Evolutionary conservation across 30 jellyfish, hydroid and myxozoan genomes (phyloP), one percentile per base, ranked within the genome.

Genomic region (Pseudorhiza aurosa): DNA sequence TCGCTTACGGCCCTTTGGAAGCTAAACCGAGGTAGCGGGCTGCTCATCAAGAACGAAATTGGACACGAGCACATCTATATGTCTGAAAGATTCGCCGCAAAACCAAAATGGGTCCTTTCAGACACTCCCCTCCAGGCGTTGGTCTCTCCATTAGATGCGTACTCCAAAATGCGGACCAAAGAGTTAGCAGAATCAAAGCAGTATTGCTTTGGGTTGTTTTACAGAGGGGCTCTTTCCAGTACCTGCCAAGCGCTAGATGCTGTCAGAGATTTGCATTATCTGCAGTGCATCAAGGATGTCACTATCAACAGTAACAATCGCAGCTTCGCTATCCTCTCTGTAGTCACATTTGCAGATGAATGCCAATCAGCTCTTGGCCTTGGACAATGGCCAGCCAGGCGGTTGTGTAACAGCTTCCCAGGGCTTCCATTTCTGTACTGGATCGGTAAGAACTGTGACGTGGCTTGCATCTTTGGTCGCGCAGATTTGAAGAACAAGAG

Each of bases 361-460:
- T 81, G 92, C 59, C 92, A 81, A 42, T 35, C 77, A 11, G 26
- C 36, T 19, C 70, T 81, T 17, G 58, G 37, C 47, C 83, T 81
- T 12, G 49, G 85, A 0, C 4, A 33, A 2, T 81, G 92, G 92
- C 92, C 92, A 1, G 92, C 85, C 1, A 81, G 71, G 31, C 28
- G 18, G 45, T 46, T 81, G 4, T 81, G 92, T 28, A 67, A 49
- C 49, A 36, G 55, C 56, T 81, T 81, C 21, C 65, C 64, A n/a
- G 83, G 83, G 0, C 49, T 43, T 11, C 60, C 25, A 12, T 64
- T 65, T 30, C 85, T 79, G 10, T 45, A 56, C 68, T 81, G 92
- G 92, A 81, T 81, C 1, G 92, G 92, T 17, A 60, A 81, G 1
- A 27, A 58, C 29, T 81, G 92, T 35, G 85, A 81, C 17, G 68